phyloP scores from a whole-genome alignment of 2,888 invertebrate genomes.

The Rhamnusium bicolor region DNA sequence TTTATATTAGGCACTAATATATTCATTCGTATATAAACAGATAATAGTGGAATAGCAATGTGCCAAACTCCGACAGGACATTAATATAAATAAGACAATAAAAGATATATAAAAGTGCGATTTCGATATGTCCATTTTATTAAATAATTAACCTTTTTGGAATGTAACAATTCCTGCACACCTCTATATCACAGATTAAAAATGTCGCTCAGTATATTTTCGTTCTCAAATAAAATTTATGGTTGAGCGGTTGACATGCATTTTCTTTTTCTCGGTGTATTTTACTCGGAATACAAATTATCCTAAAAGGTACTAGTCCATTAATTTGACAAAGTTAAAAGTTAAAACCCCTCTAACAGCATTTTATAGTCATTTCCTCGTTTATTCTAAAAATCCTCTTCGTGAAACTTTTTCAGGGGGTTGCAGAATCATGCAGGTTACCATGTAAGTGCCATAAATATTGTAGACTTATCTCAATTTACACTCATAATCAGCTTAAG shows the following conservation, averaged over 20 bases:
- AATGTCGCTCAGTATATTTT: not conserved
- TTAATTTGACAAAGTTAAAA: slow-evolving; percentile 63
- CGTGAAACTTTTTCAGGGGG: slow-evolving; percentile 50
- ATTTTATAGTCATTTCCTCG: slow-evolving; percentile 50
- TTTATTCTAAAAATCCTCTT: slow-evolving; percentile 55
- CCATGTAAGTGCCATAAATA: slow-evolving; percentile 72
- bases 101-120: no score
- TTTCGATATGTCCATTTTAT: no score
- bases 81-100: no score
- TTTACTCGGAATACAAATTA: slow-evolving; percentile 26
- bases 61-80: no score
- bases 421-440: slow-evolving; percentile 56
- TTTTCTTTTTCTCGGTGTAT: slow-evolving; percentile 14
- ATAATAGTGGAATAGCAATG: no score
- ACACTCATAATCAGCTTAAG: slow-evolving; percentile 73
- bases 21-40: no score
- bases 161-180: no score
- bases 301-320: slow-evolving; percentile 57
- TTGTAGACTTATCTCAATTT: slow-evolving; percentile 71
- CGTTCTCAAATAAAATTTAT: not conserved
- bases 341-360: slow-evolving; percentile 52
- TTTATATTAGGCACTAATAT: no score
- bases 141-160: no score
- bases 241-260: not conserved
- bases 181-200: no score